These are phyloP conservation scores for Geococcyx californianus DNA, from an alignment of 2,113 vertebrate species.

Conservation along the genomic window DNA sequence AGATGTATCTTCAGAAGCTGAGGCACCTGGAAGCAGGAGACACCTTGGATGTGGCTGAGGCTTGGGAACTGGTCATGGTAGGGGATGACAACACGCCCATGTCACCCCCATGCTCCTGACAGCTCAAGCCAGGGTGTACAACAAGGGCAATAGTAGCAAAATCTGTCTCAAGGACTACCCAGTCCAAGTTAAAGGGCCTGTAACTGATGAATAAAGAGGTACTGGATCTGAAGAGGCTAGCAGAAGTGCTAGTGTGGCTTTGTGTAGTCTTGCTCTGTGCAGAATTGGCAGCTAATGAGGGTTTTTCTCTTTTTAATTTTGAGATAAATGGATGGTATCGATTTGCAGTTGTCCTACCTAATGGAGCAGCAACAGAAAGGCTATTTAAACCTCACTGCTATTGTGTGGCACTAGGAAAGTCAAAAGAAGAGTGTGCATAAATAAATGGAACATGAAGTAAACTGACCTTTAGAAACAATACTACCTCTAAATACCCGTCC, in stretches of 20 bases:
- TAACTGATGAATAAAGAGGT: background rate
- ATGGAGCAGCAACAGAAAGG: constrained; percentile 63
- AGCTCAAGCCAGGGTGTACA: background rate
- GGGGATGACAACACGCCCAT: no score
- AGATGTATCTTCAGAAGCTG: background rate
- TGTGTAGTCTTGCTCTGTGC: background rate
- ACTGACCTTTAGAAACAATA: constrained; percentile 69
- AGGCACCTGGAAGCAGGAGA: fast-evolving
- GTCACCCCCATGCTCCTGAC: background rate
- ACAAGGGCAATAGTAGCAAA: fast-evolving
- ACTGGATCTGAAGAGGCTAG: background rate
- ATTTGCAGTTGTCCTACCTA: constrained; percentile 65
- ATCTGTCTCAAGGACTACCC: background rate
- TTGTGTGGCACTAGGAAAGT: constrained; percentile 57
- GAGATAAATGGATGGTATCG: constrained; percentile 68
- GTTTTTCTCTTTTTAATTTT: constrained; percentile 72
- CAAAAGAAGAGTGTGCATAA: constrained; percentile 50
- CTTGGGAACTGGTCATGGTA: background rate
- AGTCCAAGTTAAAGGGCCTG: background rate
- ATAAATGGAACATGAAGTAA: constrained; percentile 70
- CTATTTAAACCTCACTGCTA: constrained; percentile 60
- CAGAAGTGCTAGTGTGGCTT: background rate
- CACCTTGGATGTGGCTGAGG: background rate
- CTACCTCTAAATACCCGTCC: constrained; percentile 34
- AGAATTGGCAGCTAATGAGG: constrained; percentile 65